These are phyloP conservation scores for Enteromius paludinosus DNA, from an alignment of 2,797 vertebrate species.

Conservation along the genomic window DNA sequence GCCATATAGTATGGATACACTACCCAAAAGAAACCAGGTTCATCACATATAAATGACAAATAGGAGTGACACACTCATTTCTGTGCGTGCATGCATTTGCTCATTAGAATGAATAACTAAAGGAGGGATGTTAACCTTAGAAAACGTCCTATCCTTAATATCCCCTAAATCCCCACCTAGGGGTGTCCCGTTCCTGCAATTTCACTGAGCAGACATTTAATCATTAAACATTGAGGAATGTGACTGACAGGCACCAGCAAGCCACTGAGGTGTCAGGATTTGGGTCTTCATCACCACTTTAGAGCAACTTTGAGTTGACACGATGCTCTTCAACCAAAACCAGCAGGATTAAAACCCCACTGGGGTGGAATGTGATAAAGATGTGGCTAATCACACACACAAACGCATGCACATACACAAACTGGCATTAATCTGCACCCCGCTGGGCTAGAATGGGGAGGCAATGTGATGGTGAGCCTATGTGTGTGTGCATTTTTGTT, in stretches of 20 bases:
- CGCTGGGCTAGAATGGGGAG: constrained; percentile 49
- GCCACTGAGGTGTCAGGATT: background rate
- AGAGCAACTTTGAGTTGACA: constrained; percentile 22
- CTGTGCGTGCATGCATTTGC: background rate
- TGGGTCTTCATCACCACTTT: background rate
- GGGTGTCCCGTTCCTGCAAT: background rate
- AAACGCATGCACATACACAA: constrained; percentile 13
- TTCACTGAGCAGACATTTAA: constrained; percentile 18
- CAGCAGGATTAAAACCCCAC: constrained; percentile 41
- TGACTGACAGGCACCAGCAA: constrained; percentile 15
- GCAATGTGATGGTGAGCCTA: constrained; percentile 30
- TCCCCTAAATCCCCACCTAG: constrained; percentile 6
- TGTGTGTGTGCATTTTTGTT: constrained; percentile 18
- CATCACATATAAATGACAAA: constrained; percentile 23
- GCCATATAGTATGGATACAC: constrained; percentile 54
- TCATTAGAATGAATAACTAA: constrained; percentile 1
- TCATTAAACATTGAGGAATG: background rate
- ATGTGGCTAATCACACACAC: constrained; percentile 49
- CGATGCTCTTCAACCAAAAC: constrained; percentile 21
- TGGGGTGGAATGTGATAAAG: constrained; percentile 40
- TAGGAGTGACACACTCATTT: background rate
- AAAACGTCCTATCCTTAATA: background rate
- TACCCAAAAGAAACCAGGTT: constrained; percentile 30
- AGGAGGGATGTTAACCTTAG: background rate
- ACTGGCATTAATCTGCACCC: constrained; percentile 64